Conservation (phyloP, 2,888 invertebrate genomes). For the Nebria salina region DNA sequence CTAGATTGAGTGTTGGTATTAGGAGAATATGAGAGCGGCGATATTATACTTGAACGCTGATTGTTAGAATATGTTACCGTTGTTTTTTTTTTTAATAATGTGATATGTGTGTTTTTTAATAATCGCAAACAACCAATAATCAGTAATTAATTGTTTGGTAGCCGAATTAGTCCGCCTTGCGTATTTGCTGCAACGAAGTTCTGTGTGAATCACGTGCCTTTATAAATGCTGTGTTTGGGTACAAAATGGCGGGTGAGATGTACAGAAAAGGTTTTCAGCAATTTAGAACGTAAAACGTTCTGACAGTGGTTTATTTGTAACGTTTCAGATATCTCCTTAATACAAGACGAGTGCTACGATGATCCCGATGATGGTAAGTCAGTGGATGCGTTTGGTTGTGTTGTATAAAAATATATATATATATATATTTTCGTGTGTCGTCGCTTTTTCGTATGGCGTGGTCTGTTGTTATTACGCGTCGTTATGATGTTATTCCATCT, state of each 20-base stretch:
- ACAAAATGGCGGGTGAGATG: constrained; percentile 63
- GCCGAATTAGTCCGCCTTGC: constrained; percentile 25
- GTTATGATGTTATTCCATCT: constrained; percentile 24
- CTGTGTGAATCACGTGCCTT: constrained; percentile 58
- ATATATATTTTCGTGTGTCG: background rate
- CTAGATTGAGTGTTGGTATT: background rate
- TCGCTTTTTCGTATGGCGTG: background rate
- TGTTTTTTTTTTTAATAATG: constrained; percentile 15
- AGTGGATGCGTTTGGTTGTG: constrained; percentile 47
- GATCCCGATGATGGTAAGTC: constrained; percentile 61
- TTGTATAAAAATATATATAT: background rate
- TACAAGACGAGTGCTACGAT: constrained; percentile 58
- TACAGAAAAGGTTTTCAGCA: constrained; percentile 39
- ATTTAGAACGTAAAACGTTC: constrained; percentile 29
- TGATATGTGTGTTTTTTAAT: constrained; percentile 7
- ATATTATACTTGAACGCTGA: background rate
- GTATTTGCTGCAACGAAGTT: constrained; percentile 16
- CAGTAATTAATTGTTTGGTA: background rate
- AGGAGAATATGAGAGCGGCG: background rate
- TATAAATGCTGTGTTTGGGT: constrained; percentile 61
- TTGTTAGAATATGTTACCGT: background rate
- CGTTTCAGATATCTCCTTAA: constrained; percentile 59
- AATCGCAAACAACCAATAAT: constrained; percentile 5
- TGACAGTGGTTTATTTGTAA: constrained; percentile 43
- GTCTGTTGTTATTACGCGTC: constrained; percentile 28